Percentiles rank a stretch among this genome's conserved stretches.
phyloP scores from a whole-genome alignment of 2,888 invertebrate species.

The Thecophora atra region DNA sequence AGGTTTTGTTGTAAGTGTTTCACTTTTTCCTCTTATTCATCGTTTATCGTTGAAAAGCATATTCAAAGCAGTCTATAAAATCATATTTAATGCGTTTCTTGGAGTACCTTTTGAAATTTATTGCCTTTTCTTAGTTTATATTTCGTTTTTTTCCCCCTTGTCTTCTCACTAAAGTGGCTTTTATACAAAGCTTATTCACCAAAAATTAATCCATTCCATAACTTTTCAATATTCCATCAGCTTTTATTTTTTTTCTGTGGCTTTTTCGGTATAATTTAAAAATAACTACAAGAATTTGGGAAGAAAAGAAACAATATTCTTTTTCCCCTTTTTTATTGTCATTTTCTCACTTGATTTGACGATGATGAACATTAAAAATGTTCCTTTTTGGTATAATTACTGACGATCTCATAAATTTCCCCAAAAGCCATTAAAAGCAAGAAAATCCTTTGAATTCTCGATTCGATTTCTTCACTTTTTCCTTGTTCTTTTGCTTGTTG shows the following conservation, averaged over 20 bases:
- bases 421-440: not conserved
- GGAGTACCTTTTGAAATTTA: slow-evolving; percentile 10
- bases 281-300: too few species aligned
- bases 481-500: not conserved
- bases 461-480: not conserved
- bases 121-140: slow-evolving; percentile 2
- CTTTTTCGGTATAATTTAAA: too few species aligned
- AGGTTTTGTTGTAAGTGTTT: not conserved
- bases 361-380: not conserved
- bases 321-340: not conserved
- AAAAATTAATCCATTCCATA: not conserved
- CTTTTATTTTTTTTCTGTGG: too few species aligned
- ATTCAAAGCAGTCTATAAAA: slow-evolving; percentile 38
- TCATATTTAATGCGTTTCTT: slow-evolving; percentile 41
- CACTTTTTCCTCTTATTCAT: not conserved
- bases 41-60: slow-evolving; percentile 28
- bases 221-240: slow-evolving; percentile 3
- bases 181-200: slow-evolving; percentile 3
- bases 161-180: not conserved
- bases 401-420: slow-evolving; percentile 5
- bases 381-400: not conserved
- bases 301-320: too few species aligned
- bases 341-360: too few species aligned
- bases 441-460: slow-evolving; percentile 7
- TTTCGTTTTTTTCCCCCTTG: not conserved